phyloP scores from a whole-genome alignment of 2,888 invertebrate genomes.

The Tinea trinotella region DNA sequence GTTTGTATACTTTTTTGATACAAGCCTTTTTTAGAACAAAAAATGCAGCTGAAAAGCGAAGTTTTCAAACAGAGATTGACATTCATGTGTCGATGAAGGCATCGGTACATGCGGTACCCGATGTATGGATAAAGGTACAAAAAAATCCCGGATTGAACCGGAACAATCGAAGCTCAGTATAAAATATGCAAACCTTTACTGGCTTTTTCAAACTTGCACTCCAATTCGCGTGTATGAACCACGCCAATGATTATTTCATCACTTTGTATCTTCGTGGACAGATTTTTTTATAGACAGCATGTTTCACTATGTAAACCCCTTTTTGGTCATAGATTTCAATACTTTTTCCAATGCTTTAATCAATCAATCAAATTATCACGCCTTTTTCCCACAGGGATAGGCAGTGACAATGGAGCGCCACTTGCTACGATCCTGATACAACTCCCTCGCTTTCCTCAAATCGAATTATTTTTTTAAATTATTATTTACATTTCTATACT shows the following conservation, averaged over 20 bases:
- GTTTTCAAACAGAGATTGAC: constrained; percentile 19
- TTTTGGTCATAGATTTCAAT: too few relatives aligned
- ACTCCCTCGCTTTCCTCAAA: too few relatives aligned
- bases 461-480: too few relatives aligned
- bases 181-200: constrained; percentile 54
- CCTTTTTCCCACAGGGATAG: too few relatives aligned
- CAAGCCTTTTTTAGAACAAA: background rate
- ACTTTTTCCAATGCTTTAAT: too few relatives aligned
- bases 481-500: too few relatives aligned
- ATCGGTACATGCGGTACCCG: constrained; percentile 47
- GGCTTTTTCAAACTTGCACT: constrained; percentile 52
- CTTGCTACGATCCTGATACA: too few relatives aligned
- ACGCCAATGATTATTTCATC: background rate
- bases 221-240: background rate
- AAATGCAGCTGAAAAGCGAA: constrained; percentile 6
- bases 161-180: constrained; percentile 71
- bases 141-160: constrained; percentile 39
- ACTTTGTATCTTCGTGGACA: background rate
- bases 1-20: background rate
- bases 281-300: background rate
- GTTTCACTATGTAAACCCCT: too few relatives aligned
- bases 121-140: constrained; percentile 45
- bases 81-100: constrained; percentile 57
- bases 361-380: too few relatives aligned
- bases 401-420: too few relatives aligned